Conservation (phyloP, 2,113 vertebrate species). For the Eulacestoma nigropectus region DNA sequence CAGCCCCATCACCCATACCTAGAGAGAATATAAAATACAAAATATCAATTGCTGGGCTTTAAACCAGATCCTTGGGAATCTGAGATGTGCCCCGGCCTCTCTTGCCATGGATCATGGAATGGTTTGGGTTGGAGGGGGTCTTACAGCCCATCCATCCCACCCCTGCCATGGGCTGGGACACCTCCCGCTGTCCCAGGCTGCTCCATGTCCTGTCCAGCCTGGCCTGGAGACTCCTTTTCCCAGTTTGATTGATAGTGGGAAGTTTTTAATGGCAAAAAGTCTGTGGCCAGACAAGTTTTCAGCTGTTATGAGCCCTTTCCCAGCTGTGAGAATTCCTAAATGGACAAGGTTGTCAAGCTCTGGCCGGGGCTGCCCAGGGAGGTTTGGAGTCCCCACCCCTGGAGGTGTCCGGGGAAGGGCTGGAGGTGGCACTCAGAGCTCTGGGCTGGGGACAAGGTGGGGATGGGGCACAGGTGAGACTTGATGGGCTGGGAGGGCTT, state of each 20-base stretch:
- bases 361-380: background rate
- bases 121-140: background rate
- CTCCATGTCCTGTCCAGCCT: background rate
- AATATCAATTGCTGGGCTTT: background rate
- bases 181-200: background rate
- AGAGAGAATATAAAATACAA: background rate
- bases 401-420: background rate
- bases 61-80: fast-evolving
- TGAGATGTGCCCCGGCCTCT: no score
- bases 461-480: fast-evolving
- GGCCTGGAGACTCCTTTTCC: background rate
- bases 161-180: background rate
- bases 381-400: background rate
- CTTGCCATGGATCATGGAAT: background rate
- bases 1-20: fast-evolving
- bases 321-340: background rate
- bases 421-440: background rate
- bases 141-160: background rate
- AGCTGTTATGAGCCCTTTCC: background rate
- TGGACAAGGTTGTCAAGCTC: background rate
- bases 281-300: background rate
- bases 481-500: background rate
- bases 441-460: background rate
- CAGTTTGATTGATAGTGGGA: background rate
- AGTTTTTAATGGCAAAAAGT: background rate